Evolutionary conservation across 2,797 vertebrate genomes (phyloP).

Genomic region (Arnoldichthys spilopterus): DNA sequence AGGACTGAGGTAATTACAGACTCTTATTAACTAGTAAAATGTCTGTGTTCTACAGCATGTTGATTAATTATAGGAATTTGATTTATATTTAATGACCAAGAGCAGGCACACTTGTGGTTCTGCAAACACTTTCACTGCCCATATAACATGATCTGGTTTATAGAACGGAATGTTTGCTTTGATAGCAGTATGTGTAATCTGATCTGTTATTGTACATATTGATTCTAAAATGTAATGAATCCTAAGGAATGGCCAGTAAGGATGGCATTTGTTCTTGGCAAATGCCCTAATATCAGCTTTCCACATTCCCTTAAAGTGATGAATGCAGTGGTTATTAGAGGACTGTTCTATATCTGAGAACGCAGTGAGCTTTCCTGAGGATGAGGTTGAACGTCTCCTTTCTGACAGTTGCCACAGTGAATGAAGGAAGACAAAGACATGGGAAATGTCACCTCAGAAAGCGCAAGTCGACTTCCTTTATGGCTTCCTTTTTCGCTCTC

Average conservation of each 20-base stretch:
- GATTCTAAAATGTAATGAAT: constrained; percentile 9
- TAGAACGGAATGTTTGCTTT: neutral
- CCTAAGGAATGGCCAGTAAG: constrained; percentile 1
- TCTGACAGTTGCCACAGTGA: constrained; percentile 29
- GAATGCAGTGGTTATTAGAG: neutral
- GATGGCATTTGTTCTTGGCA: constrained; percentile 10
- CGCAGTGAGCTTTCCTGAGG: constrained; percentile 11
- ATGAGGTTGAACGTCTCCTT: constrained; percentile 16
- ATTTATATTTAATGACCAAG: no score
- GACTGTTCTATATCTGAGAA: constrained; percentile 21
- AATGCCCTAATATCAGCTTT: neutral
- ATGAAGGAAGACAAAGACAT: constrained; percentile 38
- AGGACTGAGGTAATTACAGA: no score
- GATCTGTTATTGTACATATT: neutral
- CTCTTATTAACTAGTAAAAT: neutral
- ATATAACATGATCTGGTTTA: neutral
- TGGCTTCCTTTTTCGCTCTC: constrained; percentile 31
- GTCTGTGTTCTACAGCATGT: neutral
- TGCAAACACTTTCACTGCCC: neutral
- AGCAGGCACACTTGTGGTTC: neutral
- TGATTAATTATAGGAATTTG: neutral
- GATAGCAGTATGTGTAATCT: neutral
- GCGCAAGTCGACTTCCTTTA: constrained; percentile 38
- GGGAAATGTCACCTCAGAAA: constrained; percentile 47
- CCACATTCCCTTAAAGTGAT: neutral